A percentile compares a stretch with the other conserved stretches of the same genome.
phyloP scores from a whole-genome alignment of 2,113 vertebrate genomes.

The Megaleporinus macrocephalus region DNA sequence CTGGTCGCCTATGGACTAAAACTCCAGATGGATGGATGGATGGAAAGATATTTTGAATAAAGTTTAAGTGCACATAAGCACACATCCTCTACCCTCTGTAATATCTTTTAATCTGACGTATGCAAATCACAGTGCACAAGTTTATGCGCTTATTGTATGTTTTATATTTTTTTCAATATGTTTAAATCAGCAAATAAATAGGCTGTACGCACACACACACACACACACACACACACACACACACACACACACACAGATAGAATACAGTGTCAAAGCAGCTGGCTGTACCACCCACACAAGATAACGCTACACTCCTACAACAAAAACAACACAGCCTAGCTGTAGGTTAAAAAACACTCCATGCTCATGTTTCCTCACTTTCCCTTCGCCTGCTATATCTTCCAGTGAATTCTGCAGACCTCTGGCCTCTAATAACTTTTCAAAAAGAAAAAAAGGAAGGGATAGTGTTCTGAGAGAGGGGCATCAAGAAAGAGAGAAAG shows the following conservation, averaged over 20 bases:
- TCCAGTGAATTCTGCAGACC: not conserved
- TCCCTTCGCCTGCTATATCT: not conserved
- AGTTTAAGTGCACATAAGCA: no score
- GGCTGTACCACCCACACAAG: not conserved
- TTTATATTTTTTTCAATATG: no score
- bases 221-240: not conserved
- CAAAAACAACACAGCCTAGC: not conserved
- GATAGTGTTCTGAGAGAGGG: not conserved
- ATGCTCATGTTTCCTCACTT: conserved; percentile 9
- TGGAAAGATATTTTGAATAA: no score
- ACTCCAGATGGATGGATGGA: no score
- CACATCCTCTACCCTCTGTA: no score
- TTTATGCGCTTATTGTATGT: no score
- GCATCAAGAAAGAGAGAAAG: conserved; percentile 22
- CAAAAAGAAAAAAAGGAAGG: not conserved
- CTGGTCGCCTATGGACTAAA: no score
- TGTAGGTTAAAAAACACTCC: not conserved
- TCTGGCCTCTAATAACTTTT: conserved; percentile 1
- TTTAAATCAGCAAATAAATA: no score
- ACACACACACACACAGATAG: not conserved
- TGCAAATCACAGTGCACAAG: no score
- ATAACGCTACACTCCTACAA: not conserved
- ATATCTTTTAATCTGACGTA: no score
- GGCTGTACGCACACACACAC: no score
- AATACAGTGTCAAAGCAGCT: conserved; percentile 4